Base-by-base conservation (phyloP, 2,888 invertebrate species). In the Coenonympha glycerion region DNA sequence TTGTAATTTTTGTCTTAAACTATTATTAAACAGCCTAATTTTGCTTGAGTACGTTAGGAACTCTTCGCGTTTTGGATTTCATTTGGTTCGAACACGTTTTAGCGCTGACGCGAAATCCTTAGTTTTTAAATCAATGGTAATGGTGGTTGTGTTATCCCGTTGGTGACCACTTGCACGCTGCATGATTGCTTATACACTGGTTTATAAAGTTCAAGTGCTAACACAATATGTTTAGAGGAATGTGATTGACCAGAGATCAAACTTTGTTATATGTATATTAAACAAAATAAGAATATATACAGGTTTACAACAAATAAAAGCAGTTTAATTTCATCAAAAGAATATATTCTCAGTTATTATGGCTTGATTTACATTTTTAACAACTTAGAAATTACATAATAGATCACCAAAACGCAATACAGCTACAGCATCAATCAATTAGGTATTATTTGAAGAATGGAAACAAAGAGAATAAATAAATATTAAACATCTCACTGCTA, bases 331-430 rank as follows among this genome's bases (percentile, higher is more conserved):
- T 80, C 70, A 53, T 85, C 82, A 85, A 86, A 87, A 87, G 78
- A 86, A 86, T 87, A 86, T 87, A 87, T 85, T 86, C 76, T 85
- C 82, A 85, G 81, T 87, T 86, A 85, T 87, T 86, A 87, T 87
- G 86, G 87, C 87, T 86, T 84, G 81, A 84, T 85, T 86, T 86
- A 86, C 82, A 86, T 78, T 83, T n/a, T 80, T 83, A 86, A 86
- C 86, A 86, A 87, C 85, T 86, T 86, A 87, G 76, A 71, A 80
- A 86, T 82, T 83, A 86, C 76, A 76, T 77, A 82, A 84, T 82
- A 79, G 79, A 82, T 85, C 84, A 85, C 79, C 79, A 77, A 77
- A 83, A 81, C 73, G 45, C 79, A 81, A 85, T 81, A 80, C 76
- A 77, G 75, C 84, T 85, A 84, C 80, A 81, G 80, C 73, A 47